Evolutionary conservation across 2,797 vertebrate genomes (phyloP).

Genomic region (Centroberyx gerrardi): DNA sequence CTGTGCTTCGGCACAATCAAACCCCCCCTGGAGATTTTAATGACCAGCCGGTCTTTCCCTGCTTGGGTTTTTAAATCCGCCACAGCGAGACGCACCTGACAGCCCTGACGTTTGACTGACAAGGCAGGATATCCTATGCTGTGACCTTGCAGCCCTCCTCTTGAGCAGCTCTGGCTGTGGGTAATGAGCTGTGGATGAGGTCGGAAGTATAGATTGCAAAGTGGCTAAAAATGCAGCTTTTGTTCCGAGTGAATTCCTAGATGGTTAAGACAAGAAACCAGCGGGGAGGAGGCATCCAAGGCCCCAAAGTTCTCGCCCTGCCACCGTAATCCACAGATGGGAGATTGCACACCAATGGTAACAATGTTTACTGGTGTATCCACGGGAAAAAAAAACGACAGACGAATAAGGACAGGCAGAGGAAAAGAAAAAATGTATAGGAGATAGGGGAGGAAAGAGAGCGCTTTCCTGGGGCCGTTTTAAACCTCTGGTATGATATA

Average conservation of each 20-base stretch:
- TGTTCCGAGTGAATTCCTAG: conserved; percentile 57
- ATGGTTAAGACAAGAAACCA: conserved; percentile 58
- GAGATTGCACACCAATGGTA: neutral
- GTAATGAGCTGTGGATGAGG: conserved; percentile 66
- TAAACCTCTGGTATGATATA: conserved; percentile 19
- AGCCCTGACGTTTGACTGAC: conserved; percentile 81
- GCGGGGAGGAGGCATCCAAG: conserved; percentile 2
- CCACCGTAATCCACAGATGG: neutral
- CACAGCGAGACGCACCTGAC: conserved; percentile 70
- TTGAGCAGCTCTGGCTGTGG: conserved; percentile 64
- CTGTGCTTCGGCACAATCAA: conserved; percentile 66
- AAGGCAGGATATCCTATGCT: conserved; percentile 81
- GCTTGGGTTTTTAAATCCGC: conserved; percentile 59
- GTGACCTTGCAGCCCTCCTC: conserved; percentile 74
- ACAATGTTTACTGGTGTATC: conserved; percentile 3
- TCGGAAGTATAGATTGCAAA: conserved; percentile 64
- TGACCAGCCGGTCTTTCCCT: conserved; percentile 68
- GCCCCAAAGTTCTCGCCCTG: neutral
- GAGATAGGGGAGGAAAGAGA: neutral
- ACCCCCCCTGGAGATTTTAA: conserved; percentile 77
- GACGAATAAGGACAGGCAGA: neutral
- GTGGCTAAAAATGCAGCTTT: conserved; percentile 58
- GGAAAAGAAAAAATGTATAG: conserved; percentile 1
- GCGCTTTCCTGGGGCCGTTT: conserved; percentile 7
- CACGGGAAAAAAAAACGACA: neutral